These are phyloP conservation scores for Albula goreensis DNA, from an alignment of 2,113 vertebrate species.

Conservation along the genomic window DNA sequence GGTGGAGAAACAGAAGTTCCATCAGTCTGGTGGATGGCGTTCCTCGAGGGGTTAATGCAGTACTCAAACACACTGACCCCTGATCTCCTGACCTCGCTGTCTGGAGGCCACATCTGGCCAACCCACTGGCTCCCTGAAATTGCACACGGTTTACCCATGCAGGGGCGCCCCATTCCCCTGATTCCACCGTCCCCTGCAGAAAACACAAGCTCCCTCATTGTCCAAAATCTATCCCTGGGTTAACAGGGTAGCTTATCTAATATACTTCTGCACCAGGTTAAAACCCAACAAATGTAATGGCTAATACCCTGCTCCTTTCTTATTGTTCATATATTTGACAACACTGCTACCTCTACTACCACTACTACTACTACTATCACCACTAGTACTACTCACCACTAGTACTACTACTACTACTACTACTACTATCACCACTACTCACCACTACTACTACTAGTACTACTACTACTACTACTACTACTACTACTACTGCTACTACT, in stretches of 20 bases:
- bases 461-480: too few relatives aligned
- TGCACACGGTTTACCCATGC: neutral
- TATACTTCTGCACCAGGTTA: neutral
- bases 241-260: neutral
- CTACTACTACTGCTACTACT: too few relatives aligned
- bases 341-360: too few relatives aligned
- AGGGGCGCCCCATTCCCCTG: neutral
- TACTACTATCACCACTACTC: too few relatives aligned
- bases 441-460: too few relatives aligned
- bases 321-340: too few relatives aligned
- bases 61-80: neutral
- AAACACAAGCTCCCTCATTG: neutral
- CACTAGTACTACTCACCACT: too few relatives aligned
- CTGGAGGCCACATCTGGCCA: slow-evolving; percentile 44
- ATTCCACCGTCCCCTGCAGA: neutral
- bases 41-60: slow-evolving; percentile 17
- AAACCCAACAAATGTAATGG: neutral
- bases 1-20: neutral
- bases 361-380: too few relatives aligned
- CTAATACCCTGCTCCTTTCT: neutral
- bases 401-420: too few relatives aligned
- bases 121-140: slow-evolving; percentile 28
- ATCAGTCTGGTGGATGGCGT: neutral
- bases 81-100: slow-evolving; percentile 3
- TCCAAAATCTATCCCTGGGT: neutral